Base-by-base conservation (phyloP, 1,140 invertebrate genomes). In the Portunus trituberculatus region DNA sequence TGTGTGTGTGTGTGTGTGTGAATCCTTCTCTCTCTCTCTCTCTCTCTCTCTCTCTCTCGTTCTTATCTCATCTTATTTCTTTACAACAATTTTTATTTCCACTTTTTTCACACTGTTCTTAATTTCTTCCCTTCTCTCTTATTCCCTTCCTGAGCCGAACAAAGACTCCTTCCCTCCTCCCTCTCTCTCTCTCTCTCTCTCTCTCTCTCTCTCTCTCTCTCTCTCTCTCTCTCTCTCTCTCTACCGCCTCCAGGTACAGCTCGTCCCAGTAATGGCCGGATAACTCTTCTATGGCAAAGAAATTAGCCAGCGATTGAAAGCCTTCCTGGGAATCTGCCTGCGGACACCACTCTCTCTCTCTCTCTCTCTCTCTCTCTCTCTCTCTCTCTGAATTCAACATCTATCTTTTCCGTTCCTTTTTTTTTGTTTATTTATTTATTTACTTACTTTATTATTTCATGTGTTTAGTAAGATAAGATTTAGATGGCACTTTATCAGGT, bases 1-100 rank as follows among this genome's bases (percentile, higher is more conserved):
- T 76, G 67, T 76, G 67, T 76, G 67, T 76, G 67, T 76, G 67
- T 76, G 67, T 76, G 67, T 76, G 67, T 76, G 67, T 76, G 4
- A n/a, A 0, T 88, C 12, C 0, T 28, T 32, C 86, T 32, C 86
- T 16, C 28, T 88, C 84, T 87, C 14, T 29, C 28, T 87, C 28
- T 31, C 14, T 87, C 14, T 87, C 14, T 87, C 84, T 87, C 83
- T 84, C 52, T 59, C 52, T 10, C 7, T 76, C n/a, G 16, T n/a
- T 76, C 8, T 12, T 76, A 12, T 76, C 20, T 76, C 6, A 20
- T 12, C 20, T 20, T 10, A 20, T 59, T 20, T 59, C 12, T 59
- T 59, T 59, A 20, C 52, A 59, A 59, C 12, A 2, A 59, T 59
- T 2, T 59, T 16, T 59, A 2, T 59, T 10, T 59, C 1, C 1